Evolutionary conservation across 2,888 invertebrate genomes (phyloP).

Genomic region (Meloe dianella): DNA sequence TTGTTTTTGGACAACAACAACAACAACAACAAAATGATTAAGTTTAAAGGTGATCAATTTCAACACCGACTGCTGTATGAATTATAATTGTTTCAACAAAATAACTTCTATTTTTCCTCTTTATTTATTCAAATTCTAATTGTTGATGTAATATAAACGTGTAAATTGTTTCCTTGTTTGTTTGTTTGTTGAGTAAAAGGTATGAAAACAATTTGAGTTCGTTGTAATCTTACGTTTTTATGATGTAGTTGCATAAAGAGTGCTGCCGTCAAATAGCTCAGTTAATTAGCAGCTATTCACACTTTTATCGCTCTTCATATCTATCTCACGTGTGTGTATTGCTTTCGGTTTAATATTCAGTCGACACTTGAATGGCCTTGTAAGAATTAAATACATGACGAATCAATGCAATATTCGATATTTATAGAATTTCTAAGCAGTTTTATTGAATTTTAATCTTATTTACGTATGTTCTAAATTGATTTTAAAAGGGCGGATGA

Average conservation of each 20-base stretch:
- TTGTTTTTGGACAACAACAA: not conserved
- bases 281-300: slow-evolving; percentile 34
- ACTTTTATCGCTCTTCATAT: slow-evolving; percentile 33
- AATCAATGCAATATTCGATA: slow-evolving; percentile 19
- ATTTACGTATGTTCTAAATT: not conserved
- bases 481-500: slow-evolving; percentile 25
- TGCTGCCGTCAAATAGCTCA: slow-evolving; percentile 28
- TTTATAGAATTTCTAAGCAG: not conserved
- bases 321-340: slow-evolving; percentile 30
- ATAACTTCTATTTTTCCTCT: too few species aligned
- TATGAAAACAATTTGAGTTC: not conserved
- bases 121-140: not conserved
- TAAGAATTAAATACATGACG: slow-evolving; percentile 31
- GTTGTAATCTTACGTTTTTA: not conserved
- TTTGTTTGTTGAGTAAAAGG: not conserved
- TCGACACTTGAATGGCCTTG: slow-evolving; percentile 27
- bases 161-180: not conserved
- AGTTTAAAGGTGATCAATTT: slow-evolving; percentile 2
- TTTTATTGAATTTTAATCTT: not conserved
- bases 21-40: not conserved
- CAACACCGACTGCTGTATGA: not conserved
- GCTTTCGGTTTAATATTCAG: slow-evolving; percentile 26
- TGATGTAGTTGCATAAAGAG: slow-evolving; percentile 18
- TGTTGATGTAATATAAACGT: not conserved
- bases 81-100: not conserved